Conservation (phyloP, 2,113 vertebrate species). For the Amazona guildingii region DNA sequence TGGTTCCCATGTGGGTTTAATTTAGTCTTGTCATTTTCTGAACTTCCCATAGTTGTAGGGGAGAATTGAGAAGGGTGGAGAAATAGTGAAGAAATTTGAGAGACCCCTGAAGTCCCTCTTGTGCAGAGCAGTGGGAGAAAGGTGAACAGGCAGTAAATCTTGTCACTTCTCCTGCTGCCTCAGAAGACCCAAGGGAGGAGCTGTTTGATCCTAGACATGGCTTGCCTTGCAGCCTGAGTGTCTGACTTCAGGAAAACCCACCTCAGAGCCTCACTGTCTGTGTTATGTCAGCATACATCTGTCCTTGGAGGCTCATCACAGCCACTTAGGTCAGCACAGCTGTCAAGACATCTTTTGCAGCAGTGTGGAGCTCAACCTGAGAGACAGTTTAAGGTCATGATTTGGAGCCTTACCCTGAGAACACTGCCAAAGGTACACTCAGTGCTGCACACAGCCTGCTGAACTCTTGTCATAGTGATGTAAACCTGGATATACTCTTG, state of each 20-base stretch:
- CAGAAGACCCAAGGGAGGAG: background rate
- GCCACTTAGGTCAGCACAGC: background rate
- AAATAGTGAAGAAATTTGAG: background rate
- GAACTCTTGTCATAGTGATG: background rate
- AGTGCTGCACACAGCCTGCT: background rate
- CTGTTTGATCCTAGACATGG: background rate
- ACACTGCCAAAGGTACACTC: background rate
- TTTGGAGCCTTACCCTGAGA: background rate
- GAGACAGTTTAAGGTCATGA: background rate
- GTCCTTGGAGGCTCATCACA: background rate
- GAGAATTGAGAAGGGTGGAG: background rate
- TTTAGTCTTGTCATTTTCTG: background rate
- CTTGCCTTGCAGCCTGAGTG: background rate
- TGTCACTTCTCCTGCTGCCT: background rate
- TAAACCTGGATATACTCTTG: background rate
- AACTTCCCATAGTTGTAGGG: background rate
- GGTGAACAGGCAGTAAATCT: background rate
- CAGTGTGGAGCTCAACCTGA: background rate
- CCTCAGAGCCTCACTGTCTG: background rate
- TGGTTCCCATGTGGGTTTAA: rapidly evolving
- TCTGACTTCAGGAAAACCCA: background rate
- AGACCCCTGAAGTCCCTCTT: background rate
- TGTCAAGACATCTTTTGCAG: background rate
- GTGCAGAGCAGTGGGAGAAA: background rate
- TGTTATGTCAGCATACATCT: background rate